These are phyloP conservation scores for Mimumesa dahlbomi DNA, from an alignment of 2,888 invertebrate genomes.

Conservation along the genomic window DNA sequence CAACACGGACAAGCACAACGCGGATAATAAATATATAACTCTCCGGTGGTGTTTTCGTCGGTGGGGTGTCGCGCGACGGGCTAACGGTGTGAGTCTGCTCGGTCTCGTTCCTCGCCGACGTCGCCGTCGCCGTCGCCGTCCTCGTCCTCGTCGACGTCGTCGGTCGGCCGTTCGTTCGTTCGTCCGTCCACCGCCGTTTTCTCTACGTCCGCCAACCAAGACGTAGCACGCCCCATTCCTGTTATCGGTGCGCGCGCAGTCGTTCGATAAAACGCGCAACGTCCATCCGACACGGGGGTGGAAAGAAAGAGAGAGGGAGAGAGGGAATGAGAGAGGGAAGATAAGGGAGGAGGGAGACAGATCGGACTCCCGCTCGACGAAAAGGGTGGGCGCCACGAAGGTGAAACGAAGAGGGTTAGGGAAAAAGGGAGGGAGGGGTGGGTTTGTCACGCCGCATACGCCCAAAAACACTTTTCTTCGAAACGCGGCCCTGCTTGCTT, in stretches of 20 bases:
- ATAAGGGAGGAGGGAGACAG: no score
- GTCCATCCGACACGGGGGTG: conserved; percentile 71
- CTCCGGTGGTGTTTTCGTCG: no score
- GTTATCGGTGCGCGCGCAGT: conserved; percentile 77
- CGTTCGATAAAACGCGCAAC: conserved; percentile 79
- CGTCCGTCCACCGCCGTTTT: conserved; percentile 59
- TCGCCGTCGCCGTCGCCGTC: conserved; percentile 54
- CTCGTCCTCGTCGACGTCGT: conserved; percentile 33
- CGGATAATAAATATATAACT: no score
- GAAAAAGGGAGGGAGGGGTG: conserved; percentile 5
- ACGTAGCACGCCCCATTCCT: conserved; percentile 72
- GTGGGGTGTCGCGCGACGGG: conserved; percentile 41
- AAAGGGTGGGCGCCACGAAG: conserved; percentile 14
- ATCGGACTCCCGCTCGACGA: no score
- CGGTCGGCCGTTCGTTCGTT: conserved; percentile 17
- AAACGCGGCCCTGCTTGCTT: conserved; percentile 6
- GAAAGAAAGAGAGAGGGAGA: conserved; percentile 32
- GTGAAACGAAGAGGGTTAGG: conserved; percentile 26
- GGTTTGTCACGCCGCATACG: conserved; percentile 41
- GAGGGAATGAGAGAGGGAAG: conserved; percentile 24
- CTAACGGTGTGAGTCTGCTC: conserved; percentile 35
- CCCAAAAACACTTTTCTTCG: conserved; percentile 51
- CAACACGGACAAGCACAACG: conserved; percentile 25
- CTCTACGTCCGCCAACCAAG: conserved; percentile 67
- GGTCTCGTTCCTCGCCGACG: conserved; percentile 45